Percentiles rank a stretch among this genome's conserved stretches.
Evolutionary conservation across 2,888 invertebrate species (phyloP).

Genomic region (Drosophila borealis): DNA sequence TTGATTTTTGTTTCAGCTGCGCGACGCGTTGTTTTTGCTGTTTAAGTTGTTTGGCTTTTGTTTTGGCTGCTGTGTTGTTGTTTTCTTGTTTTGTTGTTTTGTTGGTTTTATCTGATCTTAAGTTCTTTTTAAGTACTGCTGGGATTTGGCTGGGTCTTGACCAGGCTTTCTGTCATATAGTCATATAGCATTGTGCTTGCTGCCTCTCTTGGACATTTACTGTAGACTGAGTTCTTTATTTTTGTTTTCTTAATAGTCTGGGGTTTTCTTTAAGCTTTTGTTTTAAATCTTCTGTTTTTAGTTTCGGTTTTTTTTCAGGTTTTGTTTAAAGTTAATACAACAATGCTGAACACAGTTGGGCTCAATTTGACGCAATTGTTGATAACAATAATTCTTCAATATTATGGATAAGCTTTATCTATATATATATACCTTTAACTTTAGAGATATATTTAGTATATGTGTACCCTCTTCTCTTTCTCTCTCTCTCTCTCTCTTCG

Average conservation of each 20-base stretch:
- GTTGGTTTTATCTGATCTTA: not conserved
- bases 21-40: conserved; percentile 21
- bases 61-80: conserved; percentile 4
- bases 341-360: conserved; percentile 12
- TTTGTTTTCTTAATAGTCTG: conserved; percentile 6
- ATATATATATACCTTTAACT: conserved; percentile 7
- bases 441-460: not conserved
- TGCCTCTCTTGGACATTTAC: not conserved
- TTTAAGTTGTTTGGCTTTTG: conserved; percentile 4
- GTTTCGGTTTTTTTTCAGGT: not conserved
- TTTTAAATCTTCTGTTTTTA: not conserved
- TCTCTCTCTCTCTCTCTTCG: not conserved
- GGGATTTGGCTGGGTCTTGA: not conserved
- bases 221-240: not conserved
- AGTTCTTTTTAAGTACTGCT: not conserved
- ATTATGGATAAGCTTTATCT: not conserved
- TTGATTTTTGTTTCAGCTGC: not conserved
- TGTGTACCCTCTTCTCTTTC: conserved; percentile 2
- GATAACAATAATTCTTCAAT: conserved; percentile 3
- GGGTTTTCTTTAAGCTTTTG: not conserved
- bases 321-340: conserved; percentile 1
- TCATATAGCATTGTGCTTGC: not conserved
- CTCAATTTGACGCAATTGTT: not conserved
- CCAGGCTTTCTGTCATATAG: not conserved
- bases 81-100: conserved; percentile 3